Evolutionary conservation across 2,797 vertebrate genomes (phyloP), one percentile per base, ranked within the genome.

Genomic region (Typhlichthys eigenmanni): DNA sequence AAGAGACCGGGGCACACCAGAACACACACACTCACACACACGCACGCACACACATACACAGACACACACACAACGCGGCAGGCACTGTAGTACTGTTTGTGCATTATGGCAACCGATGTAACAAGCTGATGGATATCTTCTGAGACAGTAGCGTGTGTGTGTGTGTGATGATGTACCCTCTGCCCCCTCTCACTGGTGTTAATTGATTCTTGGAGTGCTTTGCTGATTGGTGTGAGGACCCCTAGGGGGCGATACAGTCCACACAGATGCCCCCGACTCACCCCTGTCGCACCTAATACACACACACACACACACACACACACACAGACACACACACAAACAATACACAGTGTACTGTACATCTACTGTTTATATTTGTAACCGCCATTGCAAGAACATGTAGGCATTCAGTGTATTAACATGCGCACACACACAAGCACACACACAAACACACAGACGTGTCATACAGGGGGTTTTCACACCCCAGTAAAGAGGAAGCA

Each of bases 201-300:
- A 93, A 93, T 92, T 93, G 91, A 93, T 93, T 92, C 92, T 88
- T 89, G 89, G 89, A 88, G 91, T 71, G 86, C 89, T 89, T 74
- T 89, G 88, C 89, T 93, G 92, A 93, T 93, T 93, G 92, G 91
- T 93, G 92, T 92, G 90, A 93, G 91, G 90, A 89, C 91, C 91
- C 92, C 92, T 88, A 89, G 89, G 90, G 90, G 91, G 81, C 86
- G 81, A 80, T 82, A 80, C 83, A 78, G 80, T 84, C 78, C 81
- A 74, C 66, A 85, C 84, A 64, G 78, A 82, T 87, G 82, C 79
- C 85, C 84, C 81, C 79, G 77, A 71, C 67, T 68, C 77, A 75
- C 79, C 76, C 60, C 68, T 81, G 75, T 87, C 72, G 72, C 83
- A 82, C 80, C 76, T 82, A 55, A 58, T 47, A 74, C 54, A 75